These are phyloP conservation scores for Chelonus insularis DNA, from an alignment of 1,140 invertebrate species.

Conservation along the genomic window DNA sequence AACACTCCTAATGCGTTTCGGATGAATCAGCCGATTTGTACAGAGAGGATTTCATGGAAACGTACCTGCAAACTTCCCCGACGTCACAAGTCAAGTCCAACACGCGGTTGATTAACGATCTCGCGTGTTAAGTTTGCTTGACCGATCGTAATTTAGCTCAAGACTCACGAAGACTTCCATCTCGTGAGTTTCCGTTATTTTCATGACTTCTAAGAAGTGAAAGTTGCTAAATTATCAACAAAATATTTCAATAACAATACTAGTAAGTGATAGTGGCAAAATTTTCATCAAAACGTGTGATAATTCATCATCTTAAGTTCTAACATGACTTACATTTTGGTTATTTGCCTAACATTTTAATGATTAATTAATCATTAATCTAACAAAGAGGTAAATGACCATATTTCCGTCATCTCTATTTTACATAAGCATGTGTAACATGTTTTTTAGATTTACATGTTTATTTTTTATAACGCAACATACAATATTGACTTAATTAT, in stretches of 20 bases:
- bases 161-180: constrained; percentile 7
- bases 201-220: constrained; percentile 22
- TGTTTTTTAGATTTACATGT: no score
- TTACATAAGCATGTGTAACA: no score
- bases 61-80: constrained; percentile 17
- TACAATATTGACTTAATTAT: no score
- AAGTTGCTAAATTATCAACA: constrained; percentile 8
- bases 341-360: no score
- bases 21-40: constrained; percentile 21
- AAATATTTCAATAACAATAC: not conserved
- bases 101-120: constrained; percentile 25
- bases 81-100: constrained; percentile 13
- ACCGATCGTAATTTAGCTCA: constrained; percentile 27
- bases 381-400: no score
- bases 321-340: no score
- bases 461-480: no score
- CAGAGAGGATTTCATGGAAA: constrained; percentile 17
- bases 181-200: constrained; percentile 15
- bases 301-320: no score
- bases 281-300: no score
- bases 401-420: no score
- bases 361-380: no score
- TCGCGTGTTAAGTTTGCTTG: constrained; percentile 23
- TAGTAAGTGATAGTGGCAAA: no score
- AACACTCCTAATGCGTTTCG: constrained; percentile 1